Percentiles rank a stretch among this genome's conserved stretches.
These are phyloP conservation scores for Bedellia somnulentella DNA, from an alignment of 2,888 invertebrate genomes.

Conservation along the genomic window DNA sequence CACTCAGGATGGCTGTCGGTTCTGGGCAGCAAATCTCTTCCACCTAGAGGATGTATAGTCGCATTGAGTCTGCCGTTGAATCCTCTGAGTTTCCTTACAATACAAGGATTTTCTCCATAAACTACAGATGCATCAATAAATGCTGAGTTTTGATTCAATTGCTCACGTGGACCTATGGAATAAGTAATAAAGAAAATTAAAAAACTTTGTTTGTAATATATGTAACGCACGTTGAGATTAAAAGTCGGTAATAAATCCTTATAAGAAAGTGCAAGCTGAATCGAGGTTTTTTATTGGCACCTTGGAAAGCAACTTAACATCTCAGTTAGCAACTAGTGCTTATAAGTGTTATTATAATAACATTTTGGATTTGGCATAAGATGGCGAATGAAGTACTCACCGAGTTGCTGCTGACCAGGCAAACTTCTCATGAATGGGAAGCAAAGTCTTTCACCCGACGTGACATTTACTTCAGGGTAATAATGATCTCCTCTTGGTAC, in stretches of 20 bases:
- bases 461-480: conserved; percentile 83
- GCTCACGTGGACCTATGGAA: conserved; percentile 77
- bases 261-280: no score
- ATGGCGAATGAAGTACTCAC: no score
- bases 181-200: not conserved
- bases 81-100: conserved; percentile 74
- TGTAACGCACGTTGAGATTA: no score
- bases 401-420: conserved; percentile 86
- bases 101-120: conserved; percentile 88
- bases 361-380: no score
- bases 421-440: conserved; percentile 94
- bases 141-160: conserved; percentile 92
- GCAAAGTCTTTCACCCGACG: conserved; percentile 82
- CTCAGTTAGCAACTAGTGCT: no score
- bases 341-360: no score
- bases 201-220: no score
- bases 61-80: conserved; percentile 82
- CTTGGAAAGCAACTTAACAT: no score
- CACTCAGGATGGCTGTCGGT: conserved; percentile 83
- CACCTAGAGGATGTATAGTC: conserved; percentile 71
- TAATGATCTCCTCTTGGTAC: conserved; percentile 87
- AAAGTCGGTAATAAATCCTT: no score
- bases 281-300: no score
- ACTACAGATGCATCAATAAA: conserved; percentile 86
- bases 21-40: conserved; percentile 80